Percentiles rank a stretch among this genome's conserved stretches.
Conservation (phyloP, 2,888 invertebrate genomes). For the Macropis europaea region DNA sequence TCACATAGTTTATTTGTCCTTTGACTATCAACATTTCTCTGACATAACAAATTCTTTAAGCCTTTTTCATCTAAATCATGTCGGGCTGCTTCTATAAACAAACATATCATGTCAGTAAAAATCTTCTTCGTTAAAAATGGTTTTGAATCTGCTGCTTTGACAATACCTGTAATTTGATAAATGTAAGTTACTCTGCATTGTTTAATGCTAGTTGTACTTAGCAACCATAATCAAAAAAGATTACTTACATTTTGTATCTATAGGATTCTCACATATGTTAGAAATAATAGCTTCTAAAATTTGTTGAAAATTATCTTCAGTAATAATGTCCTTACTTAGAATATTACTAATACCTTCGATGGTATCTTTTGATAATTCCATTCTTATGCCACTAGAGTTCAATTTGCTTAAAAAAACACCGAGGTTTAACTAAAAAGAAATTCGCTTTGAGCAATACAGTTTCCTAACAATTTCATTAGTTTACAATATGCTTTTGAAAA, state of each 20-base stretch:
- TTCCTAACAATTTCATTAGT: not conserved
- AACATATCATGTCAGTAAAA: constrained; percentile 68
- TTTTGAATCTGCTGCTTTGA: constrained; percentile 65
- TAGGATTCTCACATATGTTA: constrained; percentile 57
- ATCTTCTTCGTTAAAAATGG: constrained; percentile 69
- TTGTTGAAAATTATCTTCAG: constrained; percentile 66
- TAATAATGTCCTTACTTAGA: constrained; percentile 63
- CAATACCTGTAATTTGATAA: constrained; percentile 17
- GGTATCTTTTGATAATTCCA: constrained; percentile 69
- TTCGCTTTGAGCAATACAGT: not conserved
- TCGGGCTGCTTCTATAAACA: constrained; percentile 73
- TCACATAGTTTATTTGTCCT: constrained; percentile 70
- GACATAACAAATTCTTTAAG: constrained; percentile 62
- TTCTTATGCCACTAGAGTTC: constrained; percentile 23
- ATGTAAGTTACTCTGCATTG: not conserved
- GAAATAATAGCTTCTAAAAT: constrained; percentile 61
- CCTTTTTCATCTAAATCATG: constrained; percentile 68
- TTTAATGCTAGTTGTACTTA: not conserved
- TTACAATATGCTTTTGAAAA: not conserved
- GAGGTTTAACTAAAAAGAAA: not conserved
- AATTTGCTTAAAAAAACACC: not conserved
- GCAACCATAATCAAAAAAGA: not conserved
- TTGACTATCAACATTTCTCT: constrained; percentile 58
- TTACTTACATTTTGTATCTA: constrained; percentile 65
- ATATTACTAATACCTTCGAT: constrained; percentile 59